These are phyloP conservation scores for Myrmophylax atrothorax DNA, from an alignment of 2,113 vertebrate species.

Conservation along the genomic window DNA sequence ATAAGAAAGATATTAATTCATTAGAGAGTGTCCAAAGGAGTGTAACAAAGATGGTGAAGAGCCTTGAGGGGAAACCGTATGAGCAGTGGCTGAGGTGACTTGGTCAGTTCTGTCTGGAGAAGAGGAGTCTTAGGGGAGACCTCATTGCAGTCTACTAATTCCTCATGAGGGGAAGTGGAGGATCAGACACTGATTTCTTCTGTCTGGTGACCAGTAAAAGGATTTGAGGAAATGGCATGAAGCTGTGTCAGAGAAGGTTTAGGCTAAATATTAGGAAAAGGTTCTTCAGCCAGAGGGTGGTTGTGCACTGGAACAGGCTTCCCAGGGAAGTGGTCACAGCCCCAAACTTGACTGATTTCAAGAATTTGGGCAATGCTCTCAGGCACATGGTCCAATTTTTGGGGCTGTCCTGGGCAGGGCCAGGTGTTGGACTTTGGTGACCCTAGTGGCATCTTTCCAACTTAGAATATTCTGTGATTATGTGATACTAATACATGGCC, in stretches of 20 bases:
- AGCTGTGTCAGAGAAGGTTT: background rate
- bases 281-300: background rate
- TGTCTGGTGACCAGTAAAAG: background rate
- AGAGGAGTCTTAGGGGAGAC: no score
- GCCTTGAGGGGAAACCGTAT: no score
- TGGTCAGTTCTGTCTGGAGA: no score
- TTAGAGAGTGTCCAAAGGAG: no score
- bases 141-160: no score
- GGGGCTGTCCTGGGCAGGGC: background rate
- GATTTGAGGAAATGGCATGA: background rate
- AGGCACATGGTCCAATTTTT: background rate
- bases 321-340: background rate
- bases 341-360: background rate
- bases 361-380: background rate
- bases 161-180: no score
- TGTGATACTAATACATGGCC: background rate
- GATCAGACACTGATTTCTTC: background rate
- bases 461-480: background rate
- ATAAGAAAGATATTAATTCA: no score
- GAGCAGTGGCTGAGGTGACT: no score
- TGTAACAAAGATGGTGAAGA: no score
- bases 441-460: background rate
- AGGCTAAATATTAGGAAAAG: background rate
- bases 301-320: background rate
- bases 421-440: background rate